phyloP scores from a whole-genome alignment of 2,113 vertebrate genomes.

The Pachycephala philippinensis region DNA sequence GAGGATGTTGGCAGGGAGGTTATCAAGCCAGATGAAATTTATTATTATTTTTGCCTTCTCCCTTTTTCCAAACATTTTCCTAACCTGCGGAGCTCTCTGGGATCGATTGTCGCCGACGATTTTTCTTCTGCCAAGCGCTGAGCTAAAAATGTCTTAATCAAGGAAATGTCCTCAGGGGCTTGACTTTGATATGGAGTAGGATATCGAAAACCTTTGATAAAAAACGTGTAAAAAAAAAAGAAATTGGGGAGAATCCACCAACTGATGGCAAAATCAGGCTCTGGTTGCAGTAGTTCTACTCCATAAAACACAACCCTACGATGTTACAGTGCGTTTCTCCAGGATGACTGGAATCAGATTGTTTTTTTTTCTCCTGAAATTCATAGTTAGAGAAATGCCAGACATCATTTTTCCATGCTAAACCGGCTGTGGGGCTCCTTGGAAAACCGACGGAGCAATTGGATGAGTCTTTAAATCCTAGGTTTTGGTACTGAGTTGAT shows the following conservation, averaged over 20 bases:
- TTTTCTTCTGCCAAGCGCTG: conserved; percentile 30
- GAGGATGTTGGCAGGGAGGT: background rate
- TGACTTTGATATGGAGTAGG: background rate
- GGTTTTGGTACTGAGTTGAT: too few species aligned
- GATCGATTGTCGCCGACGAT: background rate
- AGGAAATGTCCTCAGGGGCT: background rate
- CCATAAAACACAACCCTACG: background rate
- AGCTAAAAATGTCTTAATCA: conserved; percentile 12
- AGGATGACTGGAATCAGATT: background rate
- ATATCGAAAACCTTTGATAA: background rate
- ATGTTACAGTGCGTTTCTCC: background rate
- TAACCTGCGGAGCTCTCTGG: background rate
- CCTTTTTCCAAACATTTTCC: conserved; percentile 39
- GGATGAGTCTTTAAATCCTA: background rate
- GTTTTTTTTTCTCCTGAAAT: background rate
- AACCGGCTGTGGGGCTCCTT: background rate
- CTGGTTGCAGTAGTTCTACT: background rate
- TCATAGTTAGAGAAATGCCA: background rate
- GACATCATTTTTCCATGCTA: background rate
- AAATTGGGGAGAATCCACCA: background rate
- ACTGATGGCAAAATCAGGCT: background rate
- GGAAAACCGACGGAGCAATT: background rate
- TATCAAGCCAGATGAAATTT: conserved; percentile 12
- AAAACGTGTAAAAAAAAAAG: background rate
- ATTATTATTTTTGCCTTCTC: conserved; percentile 11